Evolutionary conservation across 2,888 invertebrate genomes (phyloP).

Genomic region (Philaethria dido): DNA sequence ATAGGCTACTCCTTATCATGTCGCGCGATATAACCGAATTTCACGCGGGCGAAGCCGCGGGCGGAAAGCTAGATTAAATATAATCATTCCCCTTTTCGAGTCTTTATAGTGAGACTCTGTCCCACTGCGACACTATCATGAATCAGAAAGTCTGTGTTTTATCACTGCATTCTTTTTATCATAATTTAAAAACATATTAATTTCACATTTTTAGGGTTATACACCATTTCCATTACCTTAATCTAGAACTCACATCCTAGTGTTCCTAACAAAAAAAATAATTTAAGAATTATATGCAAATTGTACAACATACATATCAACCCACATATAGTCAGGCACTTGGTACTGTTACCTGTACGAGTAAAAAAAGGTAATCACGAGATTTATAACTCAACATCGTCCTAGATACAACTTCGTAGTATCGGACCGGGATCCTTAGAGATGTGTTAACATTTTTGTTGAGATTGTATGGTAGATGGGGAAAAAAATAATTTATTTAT

Average conservation of each 20-base stretch:
- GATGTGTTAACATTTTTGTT: conserved; percentile 7
- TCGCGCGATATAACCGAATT: too few species aligned
- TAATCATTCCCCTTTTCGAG: too few species aligned
- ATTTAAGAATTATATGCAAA: conserved; percentile 23
- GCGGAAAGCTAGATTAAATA: too few species aligned
- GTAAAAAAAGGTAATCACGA: conserved; percentile 22
- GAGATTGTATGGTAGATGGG: not conserved
- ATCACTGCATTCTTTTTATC: too few species aligned
- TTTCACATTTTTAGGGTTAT: not conserved
- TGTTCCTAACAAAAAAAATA: conserved; percentile 1
- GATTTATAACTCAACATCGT: conserved; percentile 19
- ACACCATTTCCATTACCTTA: not conserved
- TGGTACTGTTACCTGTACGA: conserved; percentile 3
- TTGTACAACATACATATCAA: not conserved
- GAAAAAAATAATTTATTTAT: not conserved
- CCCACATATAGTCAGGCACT: conserved; percentile 12
- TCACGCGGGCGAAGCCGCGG: too few species aligned
- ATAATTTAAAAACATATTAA: too few species aligned
- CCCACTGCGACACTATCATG: too few species aligned
- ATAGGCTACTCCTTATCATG: too few species aligned
- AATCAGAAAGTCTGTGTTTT: too few species aligned
- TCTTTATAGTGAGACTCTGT: too few species aligned
- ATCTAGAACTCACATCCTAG: not conserved
- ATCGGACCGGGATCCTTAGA: conserved; percentile 12
- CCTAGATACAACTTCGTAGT: conserved; percentile 18